These are phyloP conservation scores for Plutomurus gul DNA, from an alignment of 1,140 invertebrate species.

Conservation along the genomic window DNA sequence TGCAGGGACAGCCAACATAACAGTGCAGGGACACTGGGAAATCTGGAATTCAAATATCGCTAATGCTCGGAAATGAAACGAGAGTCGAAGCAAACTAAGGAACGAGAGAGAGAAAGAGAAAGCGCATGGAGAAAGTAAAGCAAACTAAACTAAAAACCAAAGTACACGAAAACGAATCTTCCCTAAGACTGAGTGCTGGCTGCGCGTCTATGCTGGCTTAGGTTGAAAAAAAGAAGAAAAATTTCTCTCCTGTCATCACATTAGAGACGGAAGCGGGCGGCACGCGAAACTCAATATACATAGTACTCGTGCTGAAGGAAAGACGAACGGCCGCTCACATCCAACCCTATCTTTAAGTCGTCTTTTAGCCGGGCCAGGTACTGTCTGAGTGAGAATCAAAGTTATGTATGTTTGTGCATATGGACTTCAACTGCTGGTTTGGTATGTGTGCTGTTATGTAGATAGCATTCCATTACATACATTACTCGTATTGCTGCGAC, in stretches of 20 bases:
- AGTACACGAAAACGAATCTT: not conserved
- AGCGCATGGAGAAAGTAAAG: not conserved
- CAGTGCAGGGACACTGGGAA: conserved; percentile 1
- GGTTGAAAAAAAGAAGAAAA: conserved; percentile 10
- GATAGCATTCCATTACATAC: too few species aligned
- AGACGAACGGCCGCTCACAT: too few species aligned
- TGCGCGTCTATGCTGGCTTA: not conserved
- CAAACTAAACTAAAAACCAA: conserved; percentile 23
- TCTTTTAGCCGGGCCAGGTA: too few species aligned
- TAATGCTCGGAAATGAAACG: conserved; percentile 18
- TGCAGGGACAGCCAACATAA: not conserved
- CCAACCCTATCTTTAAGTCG: too few species aligned
- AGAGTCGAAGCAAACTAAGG: not conserved
- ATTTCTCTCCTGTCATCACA: conserved; percentile 31
- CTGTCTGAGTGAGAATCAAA: too few species aligned
- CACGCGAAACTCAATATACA: not conserved
- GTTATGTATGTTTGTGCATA: too few species aligned
- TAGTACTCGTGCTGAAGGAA: too few species aligned
- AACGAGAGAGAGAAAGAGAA: not conserved
- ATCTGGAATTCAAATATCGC: conserved; percentile 33
- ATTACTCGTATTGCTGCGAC: too few species aligned
- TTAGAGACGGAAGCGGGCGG: not conserved
- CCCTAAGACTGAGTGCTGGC: not conserved
- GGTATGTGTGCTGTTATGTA: too few species aligned
- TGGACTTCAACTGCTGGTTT: too few species aligned